Base-by-base conservation (phyloP, 2,888 invertebrate genomes). In the Orthosia incerta region DNA sequence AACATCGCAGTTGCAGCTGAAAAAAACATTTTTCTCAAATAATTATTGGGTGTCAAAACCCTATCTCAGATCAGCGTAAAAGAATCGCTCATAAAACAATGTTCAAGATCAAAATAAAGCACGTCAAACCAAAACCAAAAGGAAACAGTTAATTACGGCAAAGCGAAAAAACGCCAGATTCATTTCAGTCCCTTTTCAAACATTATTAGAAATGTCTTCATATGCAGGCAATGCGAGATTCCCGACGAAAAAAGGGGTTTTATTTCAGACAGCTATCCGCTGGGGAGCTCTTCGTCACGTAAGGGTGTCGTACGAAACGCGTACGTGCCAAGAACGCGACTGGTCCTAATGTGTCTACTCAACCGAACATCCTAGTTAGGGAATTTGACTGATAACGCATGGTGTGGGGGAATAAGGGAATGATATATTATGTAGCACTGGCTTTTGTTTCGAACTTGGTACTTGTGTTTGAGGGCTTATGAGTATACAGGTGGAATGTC, bases 211-310 rank as follows among this genome's bases (percentile, higher is more conserved):
- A 79, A 86, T 83, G 79, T 86, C 83, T 88, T 85, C 84, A 88
- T 86, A 89, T 84, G 87, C 85, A 87, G 79, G 85, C 86, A 87
- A 86, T 83, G 82, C 83, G 88, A 86, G 85, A 87, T 89, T 89
- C 84, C 79, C 77, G 79, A 70, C 82, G 85, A 83, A 85, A 89
- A 89, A 88, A 83, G 74, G 84, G 87, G 79, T 87, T 87, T 88
- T 89, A 89, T 89, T 90, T 87, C 76, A 87, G 86, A 86, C 87
- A 86, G 87, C 83, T 85, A 87, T 83, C 82, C 89, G 70, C 89
- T 68, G 55, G 89, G 87, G 90, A 84, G 85, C 89, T 86, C 89
- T 91, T 86, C 82, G 90, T 90, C 91, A 91, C 91, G 91, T 91
- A 89, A 85, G 88, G 86, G 86, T 88, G 90, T 87, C 87, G 86